Evolutionary conservation across 2,888 invertebrate genomes (phyloP).

Genomic region (Leucophenga maculata): DNA sequence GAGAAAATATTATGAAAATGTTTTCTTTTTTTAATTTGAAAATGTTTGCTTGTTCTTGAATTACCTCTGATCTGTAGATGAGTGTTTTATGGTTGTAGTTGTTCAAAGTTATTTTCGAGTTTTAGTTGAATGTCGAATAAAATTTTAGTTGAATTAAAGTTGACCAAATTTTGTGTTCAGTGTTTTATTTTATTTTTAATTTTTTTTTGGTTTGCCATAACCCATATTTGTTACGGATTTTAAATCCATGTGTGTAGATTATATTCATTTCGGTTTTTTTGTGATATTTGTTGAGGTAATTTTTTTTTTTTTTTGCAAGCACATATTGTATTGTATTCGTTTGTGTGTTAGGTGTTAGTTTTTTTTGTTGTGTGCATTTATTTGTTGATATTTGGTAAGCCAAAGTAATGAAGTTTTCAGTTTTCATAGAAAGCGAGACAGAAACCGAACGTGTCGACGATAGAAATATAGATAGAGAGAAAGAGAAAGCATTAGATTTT

Average conservation of each 20-base stretch:
- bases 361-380: conserved; percentile 32
- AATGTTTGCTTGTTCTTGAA: conserved; percentile 56
- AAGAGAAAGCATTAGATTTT: conserved; percentile 70
- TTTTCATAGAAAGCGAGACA: too few relatives aligned
- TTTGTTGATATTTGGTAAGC: conserved; percentile 37
- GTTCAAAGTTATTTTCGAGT: conserved; percentile 32
- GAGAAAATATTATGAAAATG: conserved; percentile 38
- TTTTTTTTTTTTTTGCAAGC: not conserved
- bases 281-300: too few relatives aligned
- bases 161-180: conserved; percentile 29
- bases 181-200: conserved; percentile 35
- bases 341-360: conserved; percentile 27
- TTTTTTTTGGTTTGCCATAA: conserved; percentile 38
- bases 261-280: conserved; percentile 14
- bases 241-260: conserved; percentile 34
- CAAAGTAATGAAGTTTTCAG: conserved; percentile 24
- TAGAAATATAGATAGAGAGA: conserved; percentile 42
- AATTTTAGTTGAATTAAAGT: conserved; percentile 20
- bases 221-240: conserved; percentile 31
- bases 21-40: conserved; percentile 42
- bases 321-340: conserved; percentile 34
- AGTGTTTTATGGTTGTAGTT: conserved; percentile 24
- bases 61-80: conserved; percentile 70
- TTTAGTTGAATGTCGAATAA: conserved; percentile 21
- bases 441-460: too few relatives aligned